These are phyloP conservation scores for Alca torda DNA, from an alignment of 2,797 vertebrate species.

Conservation along the genomic window DNA sequence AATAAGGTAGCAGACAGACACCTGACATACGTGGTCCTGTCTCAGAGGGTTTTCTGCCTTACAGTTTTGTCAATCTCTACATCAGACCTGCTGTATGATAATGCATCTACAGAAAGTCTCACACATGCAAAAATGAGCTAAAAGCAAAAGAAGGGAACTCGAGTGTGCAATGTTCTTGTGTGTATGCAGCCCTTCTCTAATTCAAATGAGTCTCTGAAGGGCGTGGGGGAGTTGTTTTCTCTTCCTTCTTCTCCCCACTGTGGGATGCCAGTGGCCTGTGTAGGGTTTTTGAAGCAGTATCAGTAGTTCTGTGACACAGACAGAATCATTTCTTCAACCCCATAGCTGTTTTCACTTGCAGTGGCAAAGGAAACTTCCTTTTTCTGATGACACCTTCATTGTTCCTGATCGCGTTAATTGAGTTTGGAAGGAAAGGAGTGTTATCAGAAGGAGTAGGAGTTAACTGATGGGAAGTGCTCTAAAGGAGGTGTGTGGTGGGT, in stretches of 20 bases:
- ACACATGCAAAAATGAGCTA: background rate
- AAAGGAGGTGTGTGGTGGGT: background rate
- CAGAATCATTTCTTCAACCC: background rate
- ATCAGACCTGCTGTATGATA: background rate
- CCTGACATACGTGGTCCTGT: rapidly evolving
- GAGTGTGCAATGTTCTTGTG: background rate
- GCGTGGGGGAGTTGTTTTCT: background rate
- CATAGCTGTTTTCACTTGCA: background rate
- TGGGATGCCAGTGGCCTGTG: background rate
- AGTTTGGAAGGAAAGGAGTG: background rate
- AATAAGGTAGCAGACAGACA: background rate
- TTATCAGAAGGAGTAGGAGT: background rate
- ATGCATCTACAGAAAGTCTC: background rate
- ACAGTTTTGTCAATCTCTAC: background rate
- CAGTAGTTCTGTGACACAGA: background rate
- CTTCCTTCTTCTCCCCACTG: background rate
- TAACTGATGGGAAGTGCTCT: background rate
- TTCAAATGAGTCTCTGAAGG: background rate
- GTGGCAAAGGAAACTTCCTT: background rate
- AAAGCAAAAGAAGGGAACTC: background rate
- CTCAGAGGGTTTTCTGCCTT: background rate
- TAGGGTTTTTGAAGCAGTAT: background rate
- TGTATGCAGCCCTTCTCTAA: background rate
- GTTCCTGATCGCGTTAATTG: background rate
- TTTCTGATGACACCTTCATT: background rate